Percentiles rank a stretch among this genome's conserved stretches.
Conservation (phyloP, 1,140 invertebrate species). For the Globodera ellingtonae region DNA sequence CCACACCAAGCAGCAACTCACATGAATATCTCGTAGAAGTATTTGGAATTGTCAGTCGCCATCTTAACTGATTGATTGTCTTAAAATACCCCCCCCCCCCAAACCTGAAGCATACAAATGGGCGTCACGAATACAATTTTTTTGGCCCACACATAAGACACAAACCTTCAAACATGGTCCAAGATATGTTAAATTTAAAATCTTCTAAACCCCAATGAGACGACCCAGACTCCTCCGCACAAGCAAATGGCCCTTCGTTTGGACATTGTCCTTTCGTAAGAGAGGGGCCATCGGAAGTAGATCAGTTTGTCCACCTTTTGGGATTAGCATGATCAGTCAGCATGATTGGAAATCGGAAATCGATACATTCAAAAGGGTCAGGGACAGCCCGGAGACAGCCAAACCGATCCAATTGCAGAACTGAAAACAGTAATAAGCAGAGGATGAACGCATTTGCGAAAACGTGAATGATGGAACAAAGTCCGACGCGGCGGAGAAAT, state of each 20-base stretch:
- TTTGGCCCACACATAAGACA: constrained; percentile 60
- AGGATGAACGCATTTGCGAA: not conserved
- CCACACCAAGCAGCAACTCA: not conserved
- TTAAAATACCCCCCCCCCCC: not conserved
- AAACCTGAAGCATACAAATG: constrained; percentile 62
- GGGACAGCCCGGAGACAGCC: constrained; percentile 63
- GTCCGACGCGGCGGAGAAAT: constrained; percentile 59
- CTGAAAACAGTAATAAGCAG: not conserved
- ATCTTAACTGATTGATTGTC: constrained; percentile 22
- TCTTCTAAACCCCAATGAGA: constrained; percentile 56
- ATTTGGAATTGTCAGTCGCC: constrained; percentile 48
- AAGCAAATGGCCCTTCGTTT: constrained; percentile 57
- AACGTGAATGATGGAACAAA: constrained; percentile 59
- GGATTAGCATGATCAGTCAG: constrained; percentile 37
- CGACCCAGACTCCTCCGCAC: constrained; percentile 58
- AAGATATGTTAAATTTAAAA: not conserved
- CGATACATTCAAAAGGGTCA: constrained; percentile 46
- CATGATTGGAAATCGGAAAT: not conserved
- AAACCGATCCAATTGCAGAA: constrained; percentile 63
- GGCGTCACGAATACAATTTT: constrained; percentile 47
- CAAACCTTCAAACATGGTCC: constrained; percentile 53
- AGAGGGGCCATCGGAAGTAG: constrained; percentile 62
- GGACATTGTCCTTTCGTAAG: constrained; percentile 63
- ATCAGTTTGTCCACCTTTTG: constrained; percentile 60
- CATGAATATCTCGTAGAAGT: constrained; percentile 62